These are phyloP conservation scores for Cydia pomonella DNA, from an alignment of 1,140 invertebrate genomes.

Conservation along the genomic window DNA sequence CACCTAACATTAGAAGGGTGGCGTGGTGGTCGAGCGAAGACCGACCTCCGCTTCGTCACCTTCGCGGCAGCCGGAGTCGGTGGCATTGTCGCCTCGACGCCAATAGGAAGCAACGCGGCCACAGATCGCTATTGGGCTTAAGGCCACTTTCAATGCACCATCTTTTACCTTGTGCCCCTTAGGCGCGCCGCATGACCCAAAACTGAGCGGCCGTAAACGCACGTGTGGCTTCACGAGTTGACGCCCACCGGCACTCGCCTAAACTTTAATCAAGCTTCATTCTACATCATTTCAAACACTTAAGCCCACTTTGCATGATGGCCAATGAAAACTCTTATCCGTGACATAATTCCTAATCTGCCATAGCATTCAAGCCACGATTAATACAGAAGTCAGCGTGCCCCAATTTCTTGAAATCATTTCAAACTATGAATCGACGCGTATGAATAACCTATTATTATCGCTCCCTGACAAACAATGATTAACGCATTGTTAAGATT, in stretches of 20 bases:
- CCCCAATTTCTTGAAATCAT: not conserved
- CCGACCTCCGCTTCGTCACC: constrained; percentile 71
- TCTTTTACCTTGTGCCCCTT: constrained; percentile 80
- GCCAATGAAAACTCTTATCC: constrained; percentile 5
- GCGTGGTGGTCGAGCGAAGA: constrained; percentile 53
- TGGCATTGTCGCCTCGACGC: constrained; percentile 76
- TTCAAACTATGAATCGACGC: constrained; percentile 20
- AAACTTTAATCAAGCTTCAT: constrained; percentile 29
- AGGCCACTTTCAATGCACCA: constrained; percentile 80
- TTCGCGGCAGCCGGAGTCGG: constrained; percentile 60
- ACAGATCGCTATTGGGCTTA: constrained; percentile 78
- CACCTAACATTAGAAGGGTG: constrained; percentile 13
- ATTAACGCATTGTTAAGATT: constrained; percentile 69
- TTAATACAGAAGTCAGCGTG: constrained; percentile 31
- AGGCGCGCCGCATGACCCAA: constrained; percentile 68
- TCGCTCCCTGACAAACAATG: constrained; percentile 48
- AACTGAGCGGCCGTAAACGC: constrained; percentile 51
- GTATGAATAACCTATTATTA: not conserved
- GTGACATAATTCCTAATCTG: constrained; percentile 27
- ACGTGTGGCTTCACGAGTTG: constrained; percentile 30
- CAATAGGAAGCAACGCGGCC: constrained; percentile 76
- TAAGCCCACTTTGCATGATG: constrained; percentile 13
- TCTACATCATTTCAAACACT: constrained; percentile 28
- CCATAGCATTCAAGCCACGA: constrained; percentile 1
- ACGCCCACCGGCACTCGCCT: not conserved